A percentile compares a stretch with the other conserved stretches of the same genome.
phyloP scores from a whole-genome alignment of 2,888 invertebrate species.

The Apeira syringaria region DNA sequence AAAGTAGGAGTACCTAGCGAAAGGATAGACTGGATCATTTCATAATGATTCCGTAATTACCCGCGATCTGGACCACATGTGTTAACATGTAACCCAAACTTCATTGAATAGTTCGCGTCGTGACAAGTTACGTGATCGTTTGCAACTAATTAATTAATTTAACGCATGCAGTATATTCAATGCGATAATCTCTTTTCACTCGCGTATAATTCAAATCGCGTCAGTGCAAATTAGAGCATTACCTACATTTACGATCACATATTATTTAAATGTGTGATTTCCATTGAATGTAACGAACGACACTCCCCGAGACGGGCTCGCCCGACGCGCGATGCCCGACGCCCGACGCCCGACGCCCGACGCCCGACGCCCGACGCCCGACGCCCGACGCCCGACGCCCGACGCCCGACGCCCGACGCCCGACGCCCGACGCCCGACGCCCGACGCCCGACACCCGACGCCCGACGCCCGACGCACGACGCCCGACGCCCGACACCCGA shows the following conservation, averaged over 20 bases:
- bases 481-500: conserved; percentile 15
- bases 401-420: conserved; percentile 15
- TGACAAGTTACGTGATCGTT: conserved; percentile 43
- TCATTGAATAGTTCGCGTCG: conserved; percentile 38
- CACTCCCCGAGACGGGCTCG: conserved; percentile 15
- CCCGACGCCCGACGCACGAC: conserved; percentile 14
- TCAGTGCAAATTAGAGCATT: conserved; percentile 16
- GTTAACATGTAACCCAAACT: conserved; percentile 51
- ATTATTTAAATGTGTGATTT: conserved; percentile 28
- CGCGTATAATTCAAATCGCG: conserved; percentile 20
- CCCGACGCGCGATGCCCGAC: conserved; percentile 15
- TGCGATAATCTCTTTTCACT: conserved; percentile 14
- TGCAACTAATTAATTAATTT: conserved; percentile 32
- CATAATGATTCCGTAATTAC: conserved; percentile 56
- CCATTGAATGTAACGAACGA: conserved; percentile 33
- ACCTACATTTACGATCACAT: conserved; percentile 20
- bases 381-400: conserved; percentile 16
- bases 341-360: conserved; percentile 16
- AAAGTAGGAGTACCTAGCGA: conserved; percentile 36
- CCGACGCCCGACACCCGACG: conserved; percentile 16
- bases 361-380: conserved; percentile 16
- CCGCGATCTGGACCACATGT: conserved; percentile 53
- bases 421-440: conserved; percentile 15
- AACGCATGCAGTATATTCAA: conserved; percentile 13
- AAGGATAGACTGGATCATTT: conserved; percentile 53